Evolutionary conservation across 2,888 invertebrate genomes (phyloP).

Genomic region (Leptinotarsa juncta): DNA sequence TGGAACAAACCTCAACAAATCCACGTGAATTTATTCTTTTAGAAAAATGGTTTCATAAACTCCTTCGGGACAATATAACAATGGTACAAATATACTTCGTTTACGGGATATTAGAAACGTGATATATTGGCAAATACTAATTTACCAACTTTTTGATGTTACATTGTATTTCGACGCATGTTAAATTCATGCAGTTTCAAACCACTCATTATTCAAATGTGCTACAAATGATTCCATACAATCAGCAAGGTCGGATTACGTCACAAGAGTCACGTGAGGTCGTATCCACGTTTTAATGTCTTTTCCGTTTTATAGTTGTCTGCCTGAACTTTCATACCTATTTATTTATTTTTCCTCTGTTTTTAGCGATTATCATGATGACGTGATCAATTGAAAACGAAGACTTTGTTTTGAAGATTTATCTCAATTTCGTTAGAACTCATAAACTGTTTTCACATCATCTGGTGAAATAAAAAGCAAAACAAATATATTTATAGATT

Average conservation of each 20-base stretch:
- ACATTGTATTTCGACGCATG: slow-evolving; percentile 8
- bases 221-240: slow-evolving; percentile 54
- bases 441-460: too few species aligned
- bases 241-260: slow-evolving; percentile 57
- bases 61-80: background rate
- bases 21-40: too few species aligned
- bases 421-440: too few species aligned
- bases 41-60: too few species aligned
- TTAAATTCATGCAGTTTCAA: slow-evolving; percentile 28
- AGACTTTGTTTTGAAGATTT: too few species aligned
- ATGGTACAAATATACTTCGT: background rate
- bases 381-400: too few species aligned
- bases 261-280: slow-evolving; percentile 49
- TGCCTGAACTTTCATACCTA: background rate
- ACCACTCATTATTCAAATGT: slow-evolving; percentile 47
- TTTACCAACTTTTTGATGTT: slow-evolving; percentile 8
- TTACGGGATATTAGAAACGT: background rate
- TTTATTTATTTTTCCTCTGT: background rate
- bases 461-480: too few species aligned
- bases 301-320: slow-evolving; percentile 1
- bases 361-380: too few species aligned
- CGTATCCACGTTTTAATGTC: slow-evolving; percentile 7
- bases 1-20: too few species aligned
- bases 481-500: too few species aligned
- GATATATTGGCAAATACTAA: background rate